Percentiles rank a stretch among this genome's conserved stretches.
Conservation (phyloP, 2,113 vertebrate species). For the Choloepus hoffmanni region DNA sequence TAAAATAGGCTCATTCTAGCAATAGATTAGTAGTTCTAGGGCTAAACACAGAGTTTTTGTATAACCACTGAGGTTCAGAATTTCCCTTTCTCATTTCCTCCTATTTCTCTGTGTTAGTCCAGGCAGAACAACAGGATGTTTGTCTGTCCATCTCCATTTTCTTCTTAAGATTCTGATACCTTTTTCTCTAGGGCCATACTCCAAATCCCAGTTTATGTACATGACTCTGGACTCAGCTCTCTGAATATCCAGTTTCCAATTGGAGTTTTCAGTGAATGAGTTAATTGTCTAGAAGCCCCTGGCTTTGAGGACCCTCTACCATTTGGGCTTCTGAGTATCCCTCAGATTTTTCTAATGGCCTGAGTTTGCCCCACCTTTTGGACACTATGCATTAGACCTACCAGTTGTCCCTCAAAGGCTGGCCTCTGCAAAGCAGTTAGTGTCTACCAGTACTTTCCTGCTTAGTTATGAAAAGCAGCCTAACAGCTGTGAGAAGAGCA, state of each 20-base stretch:
- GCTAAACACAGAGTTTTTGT: slow-evolving; percentile 39
- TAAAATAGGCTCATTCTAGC: neutral
- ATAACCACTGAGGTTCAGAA: slow-evolving; percentile 40
- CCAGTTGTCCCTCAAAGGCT: neutral
- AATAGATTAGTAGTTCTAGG: neutral
- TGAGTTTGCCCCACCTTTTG: neutral
- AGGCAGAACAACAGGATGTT: neutral
- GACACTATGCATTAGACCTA: neutral
- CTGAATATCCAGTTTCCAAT: neutral
- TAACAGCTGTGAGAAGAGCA: slow-evolving; percentile 60
- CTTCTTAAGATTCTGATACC: slow-evolving; percentile 34
- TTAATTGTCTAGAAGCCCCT: slow-evolving; percentile 27
- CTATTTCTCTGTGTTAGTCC: neutral
- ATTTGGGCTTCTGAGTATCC: slow-evolving; percentile 14
- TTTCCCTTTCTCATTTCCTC: slow-evolving; percentile 16
- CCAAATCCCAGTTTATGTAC: neutral
- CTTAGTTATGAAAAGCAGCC: slow-evolving; percentile 46
- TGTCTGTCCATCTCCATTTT: slow-evolving; percentile 9
- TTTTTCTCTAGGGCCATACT: neutral
- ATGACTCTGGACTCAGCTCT: neutral
- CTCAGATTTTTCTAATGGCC: neutral
- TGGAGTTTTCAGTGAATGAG: neutral
- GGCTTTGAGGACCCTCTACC: neutral
- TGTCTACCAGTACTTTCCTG: neutral
- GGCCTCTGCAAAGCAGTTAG: slow-evolving; percentile 10